Percentiles rank a stretch among this genome's conserved stretches.
phyloP scores from a whole-genome alignment of 2,797 vertebrate genomes.

The Adelosebastes latens region DNA sequence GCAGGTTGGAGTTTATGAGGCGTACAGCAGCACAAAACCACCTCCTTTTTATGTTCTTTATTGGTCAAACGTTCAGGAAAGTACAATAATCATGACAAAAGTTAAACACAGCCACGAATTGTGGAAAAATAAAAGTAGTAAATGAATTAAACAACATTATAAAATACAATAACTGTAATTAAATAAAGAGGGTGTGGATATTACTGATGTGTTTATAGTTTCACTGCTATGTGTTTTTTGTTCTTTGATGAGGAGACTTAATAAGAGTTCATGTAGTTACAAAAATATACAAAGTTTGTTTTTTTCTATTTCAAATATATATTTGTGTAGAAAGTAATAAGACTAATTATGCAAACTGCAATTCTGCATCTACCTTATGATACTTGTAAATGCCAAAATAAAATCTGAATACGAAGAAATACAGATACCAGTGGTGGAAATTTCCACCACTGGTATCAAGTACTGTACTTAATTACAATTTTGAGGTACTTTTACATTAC shows the following conservation, averaged over 20 bases:
- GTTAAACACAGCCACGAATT: not conserved
- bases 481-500: too few relatives aligned
- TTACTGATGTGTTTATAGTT: not conserved
- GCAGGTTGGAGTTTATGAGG: not conserved
- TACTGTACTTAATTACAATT: too few relatives aligned
- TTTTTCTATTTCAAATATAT: not conserved
- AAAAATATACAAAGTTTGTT: not conserved
- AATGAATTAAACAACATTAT: not conserved
- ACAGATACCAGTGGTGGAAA: not conserved
- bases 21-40: not conserved
- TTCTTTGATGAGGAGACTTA: not conserved
- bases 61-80: not conserved
- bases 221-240: not conserved
- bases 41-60: not conserved
- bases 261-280: not conserved
- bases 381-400: too few relatives aligned
- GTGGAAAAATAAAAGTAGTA: not conserved
- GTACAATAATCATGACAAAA: not conserved
- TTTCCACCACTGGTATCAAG: too few relatives aligned
- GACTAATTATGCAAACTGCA: not conserved
- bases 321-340: not conserved
- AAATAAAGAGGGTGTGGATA: not conserved
- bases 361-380: not conserved
- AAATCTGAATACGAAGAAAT: not conserved
- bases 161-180: not conserved